Conservation (phyloP, 2,888 invertebrate genomes). For the Lottia scabra region DNA sequence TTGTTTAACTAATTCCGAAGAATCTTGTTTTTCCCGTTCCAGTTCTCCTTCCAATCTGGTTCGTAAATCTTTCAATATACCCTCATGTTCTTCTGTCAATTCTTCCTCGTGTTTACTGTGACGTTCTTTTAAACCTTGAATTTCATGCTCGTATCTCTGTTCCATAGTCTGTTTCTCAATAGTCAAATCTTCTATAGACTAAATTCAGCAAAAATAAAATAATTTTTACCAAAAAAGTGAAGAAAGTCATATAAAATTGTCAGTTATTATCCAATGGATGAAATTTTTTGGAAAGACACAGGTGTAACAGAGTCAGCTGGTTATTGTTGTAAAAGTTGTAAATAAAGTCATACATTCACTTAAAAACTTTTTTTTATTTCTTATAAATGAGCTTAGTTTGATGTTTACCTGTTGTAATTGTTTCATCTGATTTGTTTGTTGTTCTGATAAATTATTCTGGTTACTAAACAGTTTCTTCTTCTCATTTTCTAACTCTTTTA, state of each 20-base stretch:
- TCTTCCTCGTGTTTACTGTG: conserved; percentile 38
- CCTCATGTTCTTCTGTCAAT: conserved; percentile 36
- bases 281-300: no score
- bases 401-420: conserved; percentile 55
- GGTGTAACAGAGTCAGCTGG: no score
- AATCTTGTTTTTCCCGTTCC: conserved; percentile 40
- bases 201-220: conserved; percentile 8
- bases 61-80: conserved; percentile 38
- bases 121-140: conserved; percentile 44
- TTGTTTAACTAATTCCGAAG: conserved; percentile 43
- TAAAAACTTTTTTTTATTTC: no score
- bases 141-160: conserved; percentile 54
- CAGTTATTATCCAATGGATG: no score
- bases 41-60: conserved; percentile 38
- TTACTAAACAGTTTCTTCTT: conserved; percentile 47
- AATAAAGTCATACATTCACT: no score
- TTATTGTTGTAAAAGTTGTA: no score
- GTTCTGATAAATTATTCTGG: conserved; percentile 43
- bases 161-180: conserved; percentile 61
- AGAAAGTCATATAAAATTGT: no score
- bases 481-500: conserved; percentile 56
- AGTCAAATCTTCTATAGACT: conserved; percentile 62
- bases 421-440: conserved; percentile 45
- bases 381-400: no score
- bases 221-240: no score